Evolutionary conservation across 2,797 vertebrate genomes (phyloP), one percentile per base, ranked within the genome.

Genomic region (Distichodus sexfasciatus): DNA sequence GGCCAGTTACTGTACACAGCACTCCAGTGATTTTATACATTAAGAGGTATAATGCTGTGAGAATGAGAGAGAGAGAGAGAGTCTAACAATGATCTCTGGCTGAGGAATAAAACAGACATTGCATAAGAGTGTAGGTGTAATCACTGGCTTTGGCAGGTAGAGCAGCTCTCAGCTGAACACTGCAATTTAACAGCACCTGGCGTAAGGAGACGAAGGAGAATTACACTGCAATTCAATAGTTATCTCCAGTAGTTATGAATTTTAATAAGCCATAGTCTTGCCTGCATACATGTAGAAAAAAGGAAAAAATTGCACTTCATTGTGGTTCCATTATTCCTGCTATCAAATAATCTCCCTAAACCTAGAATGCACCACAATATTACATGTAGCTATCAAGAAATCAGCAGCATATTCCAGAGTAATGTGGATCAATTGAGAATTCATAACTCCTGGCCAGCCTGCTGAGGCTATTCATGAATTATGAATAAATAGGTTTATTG

Each of bases 51-150:
- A 35, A 26, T 47, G 55, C 51, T 43, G 33, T 44, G 60, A 44
- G 60, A 55, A 68, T 33, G 28, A 36, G 17, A 29, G 17, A 28
- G 19, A 57, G 9, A n/a, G 35, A 64, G 57, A 58, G 40, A 44
- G 55, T 46, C 17, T 69, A 69, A 75, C 71, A 66, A 64, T 71
- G 58, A 76, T 65, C 48, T 51, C 26, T 46, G 35, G 58, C 17
- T 64, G 21, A 48, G 54, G 60, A 71, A 75, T 67, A 55, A 70
- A 60, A 77, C 36, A 57, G 40, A 54, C 50, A 70, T 73, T 69
- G 66, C 61, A 72, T 75, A 75, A 78, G 46, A 64, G 50, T 36
- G 31, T 23, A 69, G 71, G 58, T 62, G 71, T 74, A 74, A 79
- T 82, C 74, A 67, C 68, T 43, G 17, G 62, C 46, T 55, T 46